Conservation (phyloP, 2,888 invertebrate genomes). For the Tenodera sinensis region DNA sequence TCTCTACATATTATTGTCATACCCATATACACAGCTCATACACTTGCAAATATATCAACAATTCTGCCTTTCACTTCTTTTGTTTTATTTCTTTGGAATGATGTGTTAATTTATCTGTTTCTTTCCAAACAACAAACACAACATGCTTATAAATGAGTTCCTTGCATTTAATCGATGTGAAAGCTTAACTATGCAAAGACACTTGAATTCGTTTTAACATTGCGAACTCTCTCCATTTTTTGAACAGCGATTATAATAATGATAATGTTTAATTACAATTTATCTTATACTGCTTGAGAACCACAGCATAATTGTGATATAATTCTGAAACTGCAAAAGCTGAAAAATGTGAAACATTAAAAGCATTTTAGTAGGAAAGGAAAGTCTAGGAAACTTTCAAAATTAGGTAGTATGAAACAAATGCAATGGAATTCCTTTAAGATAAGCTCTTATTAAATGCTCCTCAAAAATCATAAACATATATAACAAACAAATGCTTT, state of each 20-base stretch:
- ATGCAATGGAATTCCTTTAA: constrained; percentile 4
- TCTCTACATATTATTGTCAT: constrained; percentile 30
- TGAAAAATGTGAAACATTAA: constrained; percentile 4
- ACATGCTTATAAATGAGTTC: constrained; percentile 8
- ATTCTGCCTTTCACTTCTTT: not conserved
- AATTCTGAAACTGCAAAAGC: not conserved
- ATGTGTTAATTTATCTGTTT: constrained; percentile 18
- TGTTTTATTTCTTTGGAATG: constrained; percentile 22
- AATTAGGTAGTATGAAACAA: not conserved
- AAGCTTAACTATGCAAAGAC: constrained; percentile 23
- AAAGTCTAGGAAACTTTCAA: not conserved
- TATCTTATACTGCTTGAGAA: constrained; percentile 21
- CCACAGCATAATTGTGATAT: constrained; percentile 27
- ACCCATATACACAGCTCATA: constrained; percentile 28
- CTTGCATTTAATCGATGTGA: constrained; percentile 14
- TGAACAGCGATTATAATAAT: constrained; percentile 15
- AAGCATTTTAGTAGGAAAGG: constrained; percentile 20
- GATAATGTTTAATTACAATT: constrained; percentile 14
- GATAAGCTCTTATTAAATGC: constrained; percentile 12
- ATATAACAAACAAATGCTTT: constrained; percentile 7
- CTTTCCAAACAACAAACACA: constrained; percentile 15
- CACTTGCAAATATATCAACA: constrained; percentile 27
- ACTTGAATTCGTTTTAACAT: constrained; percentile 22
- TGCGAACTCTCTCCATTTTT: constrained; percentile 3
- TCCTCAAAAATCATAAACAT: not conserved